These are phyloP conservation scores for Chaetodon trifascialis DNA, from an alignment of 2,113 vertebrate species.

Conservation along the genomic window DNA sequence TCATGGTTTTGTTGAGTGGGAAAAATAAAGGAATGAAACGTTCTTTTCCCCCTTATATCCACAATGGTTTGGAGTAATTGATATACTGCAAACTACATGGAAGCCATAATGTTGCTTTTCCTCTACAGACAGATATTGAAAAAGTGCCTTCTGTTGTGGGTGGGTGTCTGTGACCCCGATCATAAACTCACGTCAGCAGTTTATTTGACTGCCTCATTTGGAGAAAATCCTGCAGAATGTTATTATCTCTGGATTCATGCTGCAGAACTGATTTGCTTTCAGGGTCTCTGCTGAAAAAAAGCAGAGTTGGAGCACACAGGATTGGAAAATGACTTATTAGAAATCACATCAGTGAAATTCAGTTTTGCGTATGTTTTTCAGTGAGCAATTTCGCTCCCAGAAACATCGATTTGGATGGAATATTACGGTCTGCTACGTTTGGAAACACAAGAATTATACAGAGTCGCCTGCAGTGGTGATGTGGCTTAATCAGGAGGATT, in stretches of 20 bases:
- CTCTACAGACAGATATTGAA: background rate
- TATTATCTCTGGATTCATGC: slow-evolving; percentile 37
- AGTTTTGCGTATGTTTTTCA: background rate
- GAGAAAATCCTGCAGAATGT: slow-evolving; percentile 21
- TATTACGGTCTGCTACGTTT: background rate
- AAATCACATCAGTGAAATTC: slow-evolving; percentile 30
- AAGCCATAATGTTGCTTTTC: background rate
- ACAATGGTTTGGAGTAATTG: background rate
- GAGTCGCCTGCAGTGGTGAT: background rate
- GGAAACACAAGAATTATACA: background rate
- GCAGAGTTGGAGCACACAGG: background rate
- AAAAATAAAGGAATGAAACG: slow-evolving; percentile 15
- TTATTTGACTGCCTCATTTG: slow-evolving; percentile 28
- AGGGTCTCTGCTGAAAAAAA: background rate
- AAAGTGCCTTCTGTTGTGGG: slow-evolving; percentile 23
- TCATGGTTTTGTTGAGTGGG: background rate
- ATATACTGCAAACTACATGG: background rate
- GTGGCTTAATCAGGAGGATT: background rate
- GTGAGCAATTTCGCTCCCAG: slow-evolving; percentile 7
- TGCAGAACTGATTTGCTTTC: slow-evolving; percentile 36
- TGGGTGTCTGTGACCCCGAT: slow-evolving; percentile 37
- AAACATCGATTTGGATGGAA: slow-evolving; percentile 1
- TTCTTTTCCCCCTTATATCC: background rate
- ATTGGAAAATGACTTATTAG: slow-evolving; percentile 37
- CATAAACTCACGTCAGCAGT: slow-evolving; percentile 38